phyloP scores from a whole-genome alignment of 2,113 vertebrate genomes.

The Hippoglossus stenolepis region DNA sequence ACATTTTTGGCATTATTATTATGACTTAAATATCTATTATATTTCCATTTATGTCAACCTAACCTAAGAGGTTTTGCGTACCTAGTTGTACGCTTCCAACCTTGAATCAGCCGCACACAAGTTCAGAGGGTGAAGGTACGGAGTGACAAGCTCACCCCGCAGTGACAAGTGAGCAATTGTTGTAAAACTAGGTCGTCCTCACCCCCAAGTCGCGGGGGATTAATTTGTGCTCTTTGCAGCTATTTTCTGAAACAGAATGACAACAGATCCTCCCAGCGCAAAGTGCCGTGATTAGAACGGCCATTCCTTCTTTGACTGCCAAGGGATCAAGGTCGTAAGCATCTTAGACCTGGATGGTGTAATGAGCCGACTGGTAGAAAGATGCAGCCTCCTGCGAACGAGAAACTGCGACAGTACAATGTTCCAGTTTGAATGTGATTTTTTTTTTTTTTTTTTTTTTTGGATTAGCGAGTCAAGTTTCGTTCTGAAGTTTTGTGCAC shows the following conservation, averaged over 20 bases:
- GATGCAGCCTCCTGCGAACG: slow-evolving; percentile 12
- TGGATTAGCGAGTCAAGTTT: not conserved
- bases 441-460: not conserved
- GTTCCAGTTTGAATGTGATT: not conserved
- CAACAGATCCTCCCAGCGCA: slow-evolving; percentile 59
- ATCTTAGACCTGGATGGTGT: slow-evolving; percentile 42
- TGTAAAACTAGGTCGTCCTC: slow-evolving; percentile 67
- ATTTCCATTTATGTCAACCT: not conserved
- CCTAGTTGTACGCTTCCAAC: slow-evolving; percentile 24
- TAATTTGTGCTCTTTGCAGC: slow-evolving; percentile 72
- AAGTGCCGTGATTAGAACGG: slow-evolving; percentile 50
- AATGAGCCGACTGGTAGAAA: slow-evolving; percentile 36
- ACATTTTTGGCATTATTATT: not conserved
- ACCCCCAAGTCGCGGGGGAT: slow-evolving; percentile 51
- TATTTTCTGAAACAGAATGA: slow-evolving; percentile 60
- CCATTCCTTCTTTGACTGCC: slow-evolving; percentile 34
- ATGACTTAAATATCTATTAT: not conserved
- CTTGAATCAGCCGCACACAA: not conserved
- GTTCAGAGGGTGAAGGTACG: slow-evolving; percentile 43
- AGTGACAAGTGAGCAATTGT: slow-evolving; percentile 73
- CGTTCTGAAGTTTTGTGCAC: not conserved
- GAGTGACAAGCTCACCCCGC: slow-evolving; percentile 37
- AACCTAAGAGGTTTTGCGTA: slow-evolving; percentile 22
- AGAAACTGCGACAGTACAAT: not conserved
- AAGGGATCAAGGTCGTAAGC: slow-evolving; percentile 53